phyloP scores from a whole-genome alignment of 2,888 invertebrate species.

The Agrochola macilenta region DNA sequence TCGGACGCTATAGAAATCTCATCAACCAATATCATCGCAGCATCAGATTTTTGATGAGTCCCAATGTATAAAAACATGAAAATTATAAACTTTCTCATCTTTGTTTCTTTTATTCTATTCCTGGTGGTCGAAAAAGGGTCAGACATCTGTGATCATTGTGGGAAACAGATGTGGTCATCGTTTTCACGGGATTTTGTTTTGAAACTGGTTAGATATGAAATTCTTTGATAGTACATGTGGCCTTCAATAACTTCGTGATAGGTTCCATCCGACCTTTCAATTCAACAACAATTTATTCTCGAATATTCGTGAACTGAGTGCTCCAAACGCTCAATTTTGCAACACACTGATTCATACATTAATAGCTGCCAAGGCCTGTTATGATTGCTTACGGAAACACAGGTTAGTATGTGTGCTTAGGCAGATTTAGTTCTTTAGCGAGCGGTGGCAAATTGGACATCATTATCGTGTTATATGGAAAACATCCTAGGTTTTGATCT shows the following conservation, averaged over 20 bases:
- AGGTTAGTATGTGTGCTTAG: slow-evolving; percentile 16
- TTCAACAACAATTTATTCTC: slow-evolving; percentile 24
- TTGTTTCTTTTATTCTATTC: too few relatives aligned
- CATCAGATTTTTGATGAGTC: too few relatives aligned
- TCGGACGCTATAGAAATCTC: too few relatives aligned
- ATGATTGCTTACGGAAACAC: slow-evolving; percentile 51
- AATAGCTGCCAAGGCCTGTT: slow-evolving; percentile 56
- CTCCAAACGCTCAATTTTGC: slow-evolving; percentile 10
- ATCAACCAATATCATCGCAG: too few relatives aligned
- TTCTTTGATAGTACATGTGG: too few relatives aligned
- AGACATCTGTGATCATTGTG: too few relatives aligned
- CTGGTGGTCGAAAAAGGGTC: too few relatives aligned
- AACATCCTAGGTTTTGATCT: not conserved
- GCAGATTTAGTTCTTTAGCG: slow-evolving; percentile 35
- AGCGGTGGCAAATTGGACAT: slow-evolving; percentile 8
- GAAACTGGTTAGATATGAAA: too few relatives aligned
- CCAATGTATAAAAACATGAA: too few relatives aligned
- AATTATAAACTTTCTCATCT: too few relatives aligned
- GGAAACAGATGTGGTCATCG: too few relatives aligned
- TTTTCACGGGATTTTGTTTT: too few relatives aligned
- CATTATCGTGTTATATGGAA: slow-evolving; percentile 3
- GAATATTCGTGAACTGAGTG: slow-evolving; percentile 33
- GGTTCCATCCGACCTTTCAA: slow-evolving; percentile 31
- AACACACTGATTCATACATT: slow-evolving; percentile 48
- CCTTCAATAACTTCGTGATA: slow-evolving; percentile 37